Conservation (phyloP, 2,797 vertebrate genomes). For the Melanotaenia trifasciata region DNA sequence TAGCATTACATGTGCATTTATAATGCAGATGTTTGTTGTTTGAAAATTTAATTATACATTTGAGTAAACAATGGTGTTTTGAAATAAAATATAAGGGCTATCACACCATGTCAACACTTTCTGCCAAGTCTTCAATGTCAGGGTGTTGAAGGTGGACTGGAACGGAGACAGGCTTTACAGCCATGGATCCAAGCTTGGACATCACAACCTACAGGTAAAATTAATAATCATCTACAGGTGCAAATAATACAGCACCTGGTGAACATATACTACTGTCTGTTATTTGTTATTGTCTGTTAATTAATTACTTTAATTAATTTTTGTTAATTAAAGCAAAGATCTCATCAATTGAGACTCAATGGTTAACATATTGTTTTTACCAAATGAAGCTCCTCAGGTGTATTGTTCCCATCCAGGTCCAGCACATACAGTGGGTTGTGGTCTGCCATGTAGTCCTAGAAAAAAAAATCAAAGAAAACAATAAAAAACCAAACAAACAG, state of each 20-base stretch:
- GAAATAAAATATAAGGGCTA: conserved; percentile 8
- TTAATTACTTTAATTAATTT: too few relatives aligned
- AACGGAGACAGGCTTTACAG: conserved; percentile 81
- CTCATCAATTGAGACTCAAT: not conserved
- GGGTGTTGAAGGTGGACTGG: conserved; percentile 82
- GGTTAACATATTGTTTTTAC: conserved; percentile 68
- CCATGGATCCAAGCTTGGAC: conserved; percentile 86
- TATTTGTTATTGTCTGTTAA: not conserved
- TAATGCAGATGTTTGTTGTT: not conserved
- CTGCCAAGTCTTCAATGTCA: conserved; percentile 79
- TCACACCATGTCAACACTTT: conserved; percentile 83
- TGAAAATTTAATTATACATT: not conserved
- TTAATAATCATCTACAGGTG: conserved; percentile 5
- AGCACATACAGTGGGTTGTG: conserved; percentile 86
- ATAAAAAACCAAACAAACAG: too few relatives aligned
- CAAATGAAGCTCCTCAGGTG: conserved; percentile 81
- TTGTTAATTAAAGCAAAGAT: not conserved
- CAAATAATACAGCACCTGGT: not conserved
- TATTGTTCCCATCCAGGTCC: conserved; percentile 90
- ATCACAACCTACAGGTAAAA: conserved; percentile 80
- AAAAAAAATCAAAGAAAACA: not conserved
- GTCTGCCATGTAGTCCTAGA: conserved; percentile 87
- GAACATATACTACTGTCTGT: not conserved
- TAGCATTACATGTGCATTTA: not conserved
- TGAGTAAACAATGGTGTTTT: not conserved